These are phyloP conservation scores for Synergus itoensis DNA, from an alignment of 2,888 invertebrate genomes.

Conservation along the genomic window DNA sequence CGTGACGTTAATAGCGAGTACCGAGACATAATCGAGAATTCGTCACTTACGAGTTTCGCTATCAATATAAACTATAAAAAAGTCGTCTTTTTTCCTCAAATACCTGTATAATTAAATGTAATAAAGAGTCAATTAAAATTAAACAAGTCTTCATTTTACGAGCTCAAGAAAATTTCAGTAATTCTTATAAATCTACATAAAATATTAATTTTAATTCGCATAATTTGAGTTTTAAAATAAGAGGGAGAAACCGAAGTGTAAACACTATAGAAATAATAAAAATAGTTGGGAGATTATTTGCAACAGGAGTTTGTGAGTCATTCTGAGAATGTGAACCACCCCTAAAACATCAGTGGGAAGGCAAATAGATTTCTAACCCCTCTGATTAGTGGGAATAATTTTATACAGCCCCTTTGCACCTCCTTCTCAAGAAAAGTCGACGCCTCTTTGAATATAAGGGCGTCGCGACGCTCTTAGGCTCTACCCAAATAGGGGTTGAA, in stretches of 20 bases:
- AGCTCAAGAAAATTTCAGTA: background rate
- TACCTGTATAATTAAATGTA: background rate
- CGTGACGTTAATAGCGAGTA: background rate
- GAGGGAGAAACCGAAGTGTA: background rate
- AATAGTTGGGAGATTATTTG: background rate
- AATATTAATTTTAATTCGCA: background rate
- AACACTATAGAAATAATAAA: background rate
- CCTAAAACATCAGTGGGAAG: background rate
- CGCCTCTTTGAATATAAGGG: conserved; percentile 48
- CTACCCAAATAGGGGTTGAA: conserved; percentile 48
- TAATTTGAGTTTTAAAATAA: background rate
- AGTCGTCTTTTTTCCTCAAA: background rate
- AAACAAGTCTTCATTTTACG: background rate
- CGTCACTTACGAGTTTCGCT: background rate
- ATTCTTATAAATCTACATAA: background rate
- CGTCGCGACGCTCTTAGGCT: conserved; percentile 49
- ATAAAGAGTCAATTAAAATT: background rate
- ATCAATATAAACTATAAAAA: background rate
- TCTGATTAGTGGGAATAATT: background rate
- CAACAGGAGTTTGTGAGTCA: background rate
- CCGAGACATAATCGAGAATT: background rate
- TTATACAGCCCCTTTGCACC: conserved; percentile 11
- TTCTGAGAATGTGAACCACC: background rate
- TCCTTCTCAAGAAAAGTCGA: conserved; percentile 50
- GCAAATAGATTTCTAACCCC: background rate